Base-by-base conservation (phyloP, 2,888 invertebrate species). In the Autographa pulchrina region DNA sequence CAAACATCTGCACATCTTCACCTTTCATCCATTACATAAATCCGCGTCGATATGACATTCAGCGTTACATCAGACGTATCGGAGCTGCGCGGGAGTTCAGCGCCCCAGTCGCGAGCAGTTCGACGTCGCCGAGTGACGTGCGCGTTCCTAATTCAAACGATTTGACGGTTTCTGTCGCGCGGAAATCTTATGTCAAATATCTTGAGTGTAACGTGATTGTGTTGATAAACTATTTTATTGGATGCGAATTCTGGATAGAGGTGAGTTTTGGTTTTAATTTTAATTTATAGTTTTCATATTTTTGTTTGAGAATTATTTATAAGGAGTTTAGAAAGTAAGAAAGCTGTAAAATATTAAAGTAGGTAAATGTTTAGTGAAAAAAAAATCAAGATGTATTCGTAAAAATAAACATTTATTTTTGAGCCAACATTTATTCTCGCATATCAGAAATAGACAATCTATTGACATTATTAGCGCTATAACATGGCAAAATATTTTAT, bases 101-200 rank as follows among this genome's bases (percentile, higher is more conserved):
- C 75, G 71, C 72, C 65, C 82, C 85, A 89, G 90, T 89, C 83
- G 82, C 81, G 81, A 79, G 83, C 80, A 77, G 74, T 70, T 68
- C 68, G 75, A 80, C 80, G 86, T 76, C 78, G 67, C 63, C 52
- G 60, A 48, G 78, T 76, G 80, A 83, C 88, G 88, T 79, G 81
- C 80, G 73, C 72, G 72, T 74, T 78, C 60, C 25, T 65, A 75
- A 78, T 72, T 70, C 69, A 80, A 77, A 70, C 48, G 74, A 89
- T 92, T 92, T 92, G 92, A 91, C 93, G 90, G 86, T 92, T 92
- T 92, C 92, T 88, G 74, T 84, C 68, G 67, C 79, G 81, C 85
- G 87, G 90, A 91, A 91, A 91, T 87, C 85, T 74, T 83, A 90
- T 88, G 92, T 92, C 92, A 91, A 92, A 91, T 90, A 69, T 71